Base-by-base conservation (phyloP, 1,140 invertebrate genomes). In the Calephelis nemesis region DNA sequence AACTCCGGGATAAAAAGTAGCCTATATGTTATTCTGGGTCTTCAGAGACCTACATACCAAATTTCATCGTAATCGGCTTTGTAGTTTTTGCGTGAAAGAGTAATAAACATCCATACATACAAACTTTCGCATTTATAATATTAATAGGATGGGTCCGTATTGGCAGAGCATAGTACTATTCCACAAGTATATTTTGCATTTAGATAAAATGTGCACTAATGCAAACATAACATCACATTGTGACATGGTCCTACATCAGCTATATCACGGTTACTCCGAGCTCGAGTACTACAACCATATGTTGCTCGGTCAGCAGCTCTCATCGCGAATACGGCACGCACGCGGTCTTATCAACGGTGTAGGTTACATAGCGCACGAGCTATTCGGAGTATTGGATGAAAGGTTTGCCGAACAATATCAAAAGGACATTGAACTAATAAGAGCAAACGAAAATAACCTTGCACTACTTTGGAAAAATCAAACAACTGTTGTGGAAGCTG, bases 201-300 rank as follows among this genome's bases (percentile, higher is more conserved):
- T 74, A 48, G 66, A 78, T 40, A 62, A 54, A 40, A 58, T 74
- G 49, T 78, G 76, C 64, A 9, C n/a, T 7, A 67, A 64, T 15
- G 73, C 73, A 62, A 66, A 63, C 58, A 50, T 48, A 6, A 54
- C 63, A 63, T 69, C 68, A 68, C 69, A 73, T 49, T 76, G 74
- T 7, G 50, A 54, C 15, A 5, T 54, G 19, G 50, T 54, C 4
- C 50, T 30, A 30, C 67, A 62, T 47, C 74, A 78, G 67, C 48
- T 78, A 63, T 47, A 58, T 52, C 76, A 76, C 62, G 74, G 71
- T 48, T 58, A 60, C 48, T 12, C 65, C 4, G 74, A 76, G 73
- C 60, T 78, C 15, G 47, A 80, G 65, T 70, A 75, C 50, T 74
- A 80, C 63, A 74, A 80, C 30, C 69, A 66, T 5, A 67, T 76